Conservation (phyloP, 2,113 vertebrate species). For the Eptesicus fuscus region DNA sequence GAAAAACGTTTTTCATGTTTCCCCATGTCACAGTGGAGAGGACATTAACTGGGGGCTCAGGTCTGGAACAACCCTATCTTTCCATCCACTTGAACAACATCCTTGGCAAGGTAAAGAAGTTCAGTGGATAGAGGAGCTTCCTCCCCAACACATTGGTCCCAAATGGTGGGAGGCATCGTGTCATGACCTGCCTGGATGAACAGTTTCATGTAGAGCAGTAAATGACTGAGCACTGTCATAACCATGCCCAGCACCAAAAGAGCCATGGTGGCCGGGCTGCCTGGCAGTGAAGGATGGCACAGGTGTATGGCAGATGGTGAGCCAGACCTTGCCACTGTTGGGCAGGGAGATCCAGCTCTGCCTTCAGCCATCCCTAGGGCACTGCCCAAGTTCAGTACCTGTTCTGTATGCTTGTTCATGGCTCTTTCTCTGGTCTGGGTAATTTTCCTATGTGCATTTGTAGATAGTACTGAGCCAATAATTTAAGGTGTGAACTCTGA, state of each 20-base stretch:
- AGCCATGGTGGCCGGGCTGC: background rate
- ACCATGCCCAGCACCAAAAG: background rate
- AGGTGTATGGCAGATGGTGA: background rate
- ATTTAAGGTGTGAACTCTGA: background rate
- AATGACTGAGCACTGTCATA: background rate
- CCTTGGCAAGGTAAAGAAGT: constrained; percentile 72
- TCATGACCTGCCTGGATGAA: background rate
- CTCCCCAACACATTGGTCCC: background rate
- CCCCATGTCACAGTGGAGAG: constrained; percentile 87
- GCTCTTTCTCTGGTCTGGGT: background rate
- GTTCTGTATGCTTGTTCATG: background rate
- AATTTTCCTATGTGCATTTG: background rate
- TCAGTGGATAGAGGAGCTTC: background rate
- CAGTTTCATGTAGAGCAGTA: background rate
- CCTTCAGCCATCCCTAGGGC: too few species aligned
- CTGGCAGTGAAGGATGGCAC: background rate
- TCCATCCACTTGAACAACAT: constrained; percentile 89
- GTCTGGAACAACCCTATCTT: constrained; percentile 88
- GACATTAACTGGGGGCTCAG: constrained; percentile 88
- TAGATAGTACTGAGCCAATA: background rate
- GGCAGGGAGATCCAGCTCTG: background rate
- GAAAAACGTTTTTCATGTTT: constrained; percentile 87
- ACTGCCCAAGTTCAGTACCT: background rate
- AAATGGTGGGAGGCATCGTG: background rate
- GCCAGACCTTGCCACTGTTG: background rate